Conservation (phyloP, 2,797 vertebrate genomes). For the Aselliscus stoliczkanus region DNA sequence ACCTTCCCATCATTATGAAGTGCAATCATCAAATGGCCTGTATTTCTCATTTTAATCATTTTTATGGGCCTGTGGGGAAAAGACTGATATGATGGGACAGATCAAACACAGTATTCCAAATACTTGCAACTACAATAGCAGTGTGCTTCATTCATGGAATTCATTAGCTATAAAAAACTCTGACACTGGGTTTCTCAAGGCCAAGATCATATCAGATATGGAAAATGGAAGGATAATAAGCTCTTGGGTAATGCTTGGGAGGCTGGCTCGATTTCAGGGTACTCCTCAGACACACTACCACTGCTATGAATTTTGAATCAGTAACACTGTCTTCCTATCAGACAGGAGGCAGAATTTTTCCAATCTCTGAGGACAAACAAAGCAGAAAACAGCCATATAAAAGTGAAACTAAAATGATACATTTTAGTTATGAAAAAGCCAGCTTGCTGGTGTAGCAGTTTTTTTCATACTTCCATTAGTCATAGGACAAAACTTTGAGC, state of each 20-base stretch:
- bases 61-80: background rate
- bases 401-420: background rate
- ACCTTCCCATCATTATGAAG: background rate
- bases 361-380: constrained; percentile 15
- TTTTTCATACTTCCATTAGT: background rate
- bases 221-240: constrained; percentile 27
- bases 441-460: constrained; percentile 11
- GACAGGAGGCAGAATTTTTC: background rate
- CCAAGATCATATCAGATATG: background rate
- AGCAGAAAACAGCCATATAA: background rate
- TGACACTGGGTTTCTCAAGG: constrained; percentile 44
- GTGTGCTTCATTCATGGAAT: constrained; percentile 22
- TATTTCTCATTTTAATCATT: background rate
- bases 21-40: background rate
- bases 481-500: background rate
- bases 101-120: constrained; percentile 8
- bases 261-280: background rate
- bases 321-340: background rate
- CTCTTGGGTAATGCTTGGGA: background rate
- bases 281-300: background rate
- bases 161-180: constrained; percentile 22
- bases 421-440: background rate
- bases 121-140: background rate
- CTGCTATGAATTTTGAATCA: constrained; percentile 1
- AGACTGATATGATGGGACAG: background rate